Evolutionary conservation across 2,113 vertebrate genomes (phyloP), one percentile per base, ranked within the genome.

Genomic region (Zosterops hypoxanthus): DNA sequence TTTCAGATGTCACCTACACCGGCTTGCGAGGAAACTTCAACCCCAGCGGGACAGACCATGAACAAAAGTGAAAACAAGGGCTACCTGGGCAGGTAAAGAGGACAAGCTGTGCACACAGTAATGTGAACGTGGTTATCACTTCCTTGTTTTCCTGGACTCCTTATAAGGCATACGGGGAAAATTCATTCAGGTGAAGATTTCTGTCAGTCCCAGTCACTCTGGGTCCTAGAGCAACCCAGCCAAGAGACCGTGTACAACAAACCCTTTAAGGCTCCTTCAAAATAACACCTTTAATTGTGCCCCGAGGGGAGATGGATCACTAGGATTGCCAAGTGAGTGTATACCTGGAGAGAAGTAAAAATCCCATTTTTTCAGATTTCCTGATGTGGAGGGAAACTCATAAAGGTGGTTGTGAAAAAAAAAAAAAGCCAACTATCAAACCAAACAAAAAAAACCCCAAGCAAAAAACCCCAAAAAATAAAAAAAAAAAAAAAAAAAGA

Each of bases 81-180:
- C 97, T 98, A 98, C 98, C 98, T 98, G 98, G 92, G 95, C 98
- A 98, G 97, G 97, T 98, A 97, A 94, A 95, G 90, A 94, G 95
- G 86, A 97, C 94, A 97, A 92, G 94, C 96, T 91, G 94, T 95
- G 96, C 94, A 90, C 96, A 97, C 97, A 95, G 96, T 76, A 97
- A 96, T 49, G 56, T 94, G 96, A 97, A 96, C 97, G 81, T 96
- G 96, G 95, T 97, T 97, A 97, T 96, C 95, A 99, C 99, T 99
- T 99, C 99, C 99, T 99, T 98, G 97, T 98, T 98, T 96, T 94
- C 98, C 98, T 97, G 93, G 98, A 97, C 92, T 97, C 98, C 98
- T 98, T 98, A 98, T 98, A 98, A 98, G 98, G 99, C 98, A 98
- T 98, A 94, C 82, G 52, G 97, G 97, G 94, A 97, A 96, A 97